phyloP scores from a whole-genome alignment of 2,888 invertebrate species.

The Parapristionchus giblindavisi region DNA sequence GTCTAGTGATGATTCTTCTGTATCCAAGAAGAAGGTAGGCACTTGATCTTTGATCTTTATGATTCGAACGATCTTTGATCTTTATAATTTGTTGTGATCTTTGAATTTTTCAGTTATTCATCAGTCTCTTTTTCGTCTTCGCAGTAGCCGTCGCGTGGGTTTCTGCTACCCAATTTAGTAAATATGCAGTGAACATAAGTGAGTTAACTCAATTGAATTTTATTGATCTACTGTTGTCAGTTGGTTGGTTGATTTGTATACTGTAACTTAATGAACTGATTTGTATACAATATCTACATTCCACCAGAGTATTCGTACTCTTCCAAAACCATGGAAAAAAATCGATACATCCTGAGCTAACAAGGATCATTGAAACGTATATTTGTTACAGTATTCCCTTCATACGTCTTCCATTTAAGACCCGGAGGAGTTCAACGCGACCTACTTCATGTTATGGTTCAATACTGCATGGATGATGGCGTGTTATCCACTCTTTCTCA shows the following conservation, averaged over 20 bases:
- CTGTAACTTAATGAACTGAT: too few species aligned
- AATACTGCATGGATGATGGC: conserved; percentile 64
- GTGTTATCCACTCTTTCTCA: conserved; percentile 48
- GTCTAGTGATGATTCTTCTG: too few species aligned
- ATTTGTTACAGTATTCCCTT: too few species aligned
- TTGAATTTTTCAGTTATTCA: conserved; percentile 42
- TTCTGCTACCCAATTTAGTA: conserved; percentile 64
- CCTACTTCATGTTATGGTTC: conserved; percentile 67
- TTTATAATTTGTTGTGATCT: background rate
- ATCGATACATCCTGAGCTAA: too few species aligned
- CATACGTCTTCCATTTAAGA: conserved; percentile 6
- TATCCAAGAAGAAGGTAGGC: background rate
- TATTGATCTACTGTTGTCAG: background rate
- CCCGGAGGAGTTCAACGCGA: conserved; percentile 63
- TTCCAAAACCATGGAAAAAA: too few species aligned
- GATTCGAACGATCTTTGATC: background rate
- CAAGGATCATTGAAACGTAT: too few species aligned
- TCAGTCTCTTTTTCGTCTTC: conserved; percentile 54
- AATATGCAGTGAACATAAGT: conserved; percentile 60
- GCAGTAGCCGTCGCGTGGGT: conserved; percentile 63
- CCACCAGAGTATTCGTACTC: too few species aligned
- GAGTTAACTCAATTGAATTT: background rate
- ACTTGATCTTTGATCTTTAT: background rate
- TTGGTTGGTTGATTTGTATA: too few species aligned
- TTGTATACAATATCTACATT: too few species aligned